Evolutionary conservation across 2,888 invertebrate species (phyloP), one percentile per base, ranked within the genome.

Genomic region (Chrysodeixis includens): DNA sequence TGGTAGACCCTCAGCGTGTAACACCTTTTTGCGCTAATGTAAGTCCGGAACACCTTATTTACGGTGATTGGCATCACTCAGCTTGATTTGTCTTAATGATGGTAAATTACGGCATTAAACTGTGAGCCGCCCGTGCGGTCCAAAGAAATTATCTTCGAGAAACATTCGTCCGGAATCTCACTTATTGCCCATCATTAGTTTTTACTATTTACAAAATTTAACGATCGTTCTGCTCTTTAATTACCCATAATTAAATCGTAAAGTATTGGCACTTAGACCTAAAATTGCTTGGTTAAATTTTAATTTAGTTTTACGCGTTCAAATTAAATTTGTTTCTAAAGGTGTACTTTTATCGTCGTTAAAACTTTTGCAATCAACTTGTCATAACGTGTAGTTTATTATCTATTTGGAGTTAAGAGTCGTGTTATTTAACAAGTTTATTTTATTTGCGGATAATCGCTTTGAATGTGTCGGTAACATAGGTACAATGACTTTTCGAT

Each of bases 11-110:
- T 79, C 79, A 62, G 76, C 83, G 86, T 88, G 86, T 93, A 92
- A 93, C 93, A 94, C 94, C 90, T 93, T 93, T 93, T 92, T 92
- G 88, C 84, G 85, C 83, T 90, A 88, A 90, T 86, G 83, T 74
- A 83, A 79, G 80, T 78, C 85, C 83, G 88, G 88, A 92, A 92
- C 90, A 90, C 87, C 88, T 92, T 90, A 94, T 94, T 93, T 93
- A 86, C 71, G 84, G 83, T 86, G 89, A 94, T 93, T 90, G 92
- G 86, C 89, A 83, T 90, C 90, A 84, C 88, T 90, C 82, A 77
- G 81, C 84, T 88, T 91, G 91, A 93, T 93, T 93, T 90, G 88
- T 88, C 86, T 85, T 93, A 93, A 94, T 94, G 93, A 89, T 85
- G 86, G 84, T 87, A 93, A 93, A 94, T 94, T 91, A 89, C 86